Base-by-base conservation (phyloP, 2,797 vertebrate genomes). In the Salarias fasciatus region DNA sequence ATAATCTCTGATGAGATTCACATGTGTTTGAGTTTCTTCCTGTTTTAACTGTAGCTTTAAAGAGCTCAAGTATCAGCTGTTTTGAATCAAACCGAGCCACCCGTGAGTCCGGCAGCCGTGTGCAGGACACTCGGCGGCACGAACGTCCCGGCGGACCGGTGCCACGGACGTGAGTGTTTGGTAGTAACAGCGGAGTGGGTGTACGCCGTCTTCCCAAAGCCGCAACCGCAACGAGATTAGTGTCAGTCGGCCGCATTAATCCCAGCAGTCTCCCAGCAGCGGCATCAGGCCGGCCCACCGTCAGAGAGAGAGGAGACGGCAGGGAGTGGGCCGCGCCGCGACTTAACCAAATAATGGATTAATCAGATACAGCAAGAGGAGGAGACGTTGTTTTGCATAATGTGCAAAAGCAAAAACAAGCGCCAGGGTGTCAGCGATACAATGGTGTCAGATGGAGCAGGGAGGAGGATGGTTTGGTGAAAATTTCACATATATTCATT, bases 141-240 rank as follows among this genome's bases (percentile, higher is more conserved):
- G 37, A 69, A 67, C 12, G 67, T 81, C 78, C 76, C 68, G 10
- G 51, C n/a, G 63, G 84, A 86, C 76, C 70, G 79, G 67, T 82
- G 72, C 73, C 78, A 74, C 78, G 84, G 77, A 79, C 74, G 58
- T 10, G 33, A 54, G 72, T 82, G 74, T 85, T 86, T 73, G 70
- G 68, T 49, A 83, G 87, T 64, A 82, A 91, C 85, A 86, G 87
- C 89, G 77, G 88, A 83, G 87, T 80, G 80, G 82, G 74, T 83
- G 81, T 69, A 66, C 69, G 64, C 65, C 63, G 84, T 85, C 86
- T 87, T 76, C 88, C 84, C 83, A 91, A 92, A 92, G 86, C 90
- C 72, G 87, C 74, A 65, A 78, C 85, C 88, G 88, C 88, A 91
- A 88, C 91, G 87, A 90, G 92, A 93, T 93, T 92, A 93, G 88